Conservation (phyloP, 2,888 invertebrate genomes). For the Leptarthrus brevirostris region DNA sequence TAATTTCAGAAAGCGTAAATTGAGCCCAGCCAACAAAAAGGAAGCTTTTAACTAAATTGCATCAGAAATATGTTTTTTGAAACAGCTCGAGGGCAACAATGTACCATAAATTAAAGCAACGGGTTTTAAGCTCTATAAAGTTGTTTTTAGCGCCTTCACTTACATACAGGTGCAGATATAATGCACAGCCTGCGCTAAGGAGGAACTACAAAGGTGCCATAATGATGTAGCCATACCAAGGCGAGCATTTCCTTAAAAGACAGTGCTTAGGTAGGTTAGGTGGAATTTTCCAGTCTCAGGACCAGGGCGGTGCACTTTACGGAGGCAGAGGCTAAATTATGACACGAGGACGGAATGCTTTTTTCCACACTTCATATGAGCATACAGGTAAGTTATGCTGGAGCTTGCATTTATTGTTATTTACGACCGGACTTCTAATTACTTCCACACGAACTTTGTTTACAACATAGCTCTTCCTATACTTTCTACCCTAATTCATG, state of each 20-base stretch:
- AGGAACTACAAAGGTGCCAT: not conserved
- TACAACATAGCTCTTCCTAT: not conserved
- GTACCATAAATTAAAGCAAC: constrained; percentile 49
- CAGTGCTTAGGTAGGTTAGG: constrained; percentile 25
- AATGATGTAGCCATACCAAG: constrained; percentile 26
- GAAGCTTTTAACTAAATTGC: constrained; percentile 50
- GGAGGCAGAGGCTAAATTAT: constrained; percentile 28
- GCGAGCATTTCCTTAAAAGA: constrained; percentile 29
- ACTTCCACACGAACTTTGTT: constrained; percentile 16
- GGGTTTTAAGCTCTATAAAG: constrained; percentile 10
- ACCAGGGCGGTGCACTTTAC: constrained; percentile 20
- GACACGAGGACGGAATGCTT: not conserved
- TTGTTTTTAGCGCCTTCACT: constrained; percentile 29
- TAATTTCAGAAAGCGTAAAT: constrained; percentile 38
- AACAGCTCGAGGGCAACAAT: constrained; percentile 40
- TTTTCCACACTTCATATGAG: constrained; percentile 1
- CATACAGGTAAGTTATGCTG: not conserved
- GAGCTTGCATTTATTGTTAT: constrained; percentile 38
- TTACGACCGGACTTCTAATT: constrained; percentile 32
- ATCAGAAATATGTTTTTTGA: constrained; percentile 49
- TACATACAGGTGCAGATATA: not conserved
- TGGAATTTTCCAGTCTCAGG: constrained; percentile 14
- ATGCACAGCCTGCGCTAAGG: not conserved
- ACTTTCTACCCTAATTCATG: not conserved
- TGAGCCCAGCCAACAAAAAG: constrained; percentile 33